Evolutionary conservation across 2,113 vertebrate species (phyloP).

Genomic region (Fulmarus glacialis): DNA sequence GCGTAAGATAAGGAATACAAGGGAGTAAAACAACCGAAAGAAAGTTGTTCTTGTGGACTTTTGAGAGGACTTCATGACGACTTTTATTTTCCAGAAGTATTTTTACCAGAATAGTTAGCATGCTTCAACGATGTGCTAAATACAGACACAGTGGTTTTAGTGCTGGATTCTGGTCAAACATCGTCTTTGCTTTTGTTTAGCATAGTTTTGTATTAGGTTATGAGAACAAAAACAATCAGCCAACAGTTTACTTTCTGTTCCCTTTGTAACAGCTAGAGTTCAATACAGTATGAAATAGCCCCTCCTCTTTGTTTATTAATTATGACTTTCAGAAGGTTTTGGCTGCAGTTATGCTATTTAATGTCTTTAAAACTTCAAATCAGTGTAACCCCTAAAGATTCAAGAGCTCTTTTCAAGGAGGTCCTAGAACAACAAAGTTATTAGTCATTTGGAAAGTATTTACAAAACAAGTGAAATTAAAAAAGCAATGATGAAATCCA

Average conservation of each 20-base stretch:
- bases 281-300: neutral
- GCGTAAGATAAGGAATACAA: neutral
- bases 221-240: slow-evolving; percentile 33
- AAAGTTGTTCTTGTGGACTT: neutral
- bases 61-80: neutral
- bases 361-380: neutral
- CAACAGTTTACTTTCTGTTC: slow-evolving; percentile 36
- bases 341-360: neutral
- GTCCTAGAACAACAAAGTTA: neutral
- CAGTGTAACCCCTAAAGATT: neutral
- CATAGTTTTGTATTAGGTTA: slow-evolving; percentile 41
- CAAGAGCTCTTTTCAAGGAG: neutral
- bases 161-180: slow-evolving; percentile 35
- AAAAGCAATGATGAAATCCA: neutral
- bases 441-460: slow-evolving; percentile 47
- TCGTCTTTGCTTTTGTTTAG: slow-evolving; percentile 58
- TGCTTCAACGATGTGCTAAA: slow-evolving; percentile 42
- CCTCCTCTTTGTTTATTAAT: neutral
- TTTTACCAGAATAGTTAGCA: slow-evolving; percentile 40
- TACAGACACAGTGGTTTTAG: slow-evolving; percentile 10
- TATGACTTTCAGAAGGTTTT: neutral
- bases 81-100: neutral
- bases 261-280: neutral
- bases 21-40: neutral
- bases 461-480: slow-evolving; percentile 14